Evolutionary conservation across 53 echinoderm and acorn worm genomes (phyloP).

Genomic region (Temnopleurus reevesii): DNA sequence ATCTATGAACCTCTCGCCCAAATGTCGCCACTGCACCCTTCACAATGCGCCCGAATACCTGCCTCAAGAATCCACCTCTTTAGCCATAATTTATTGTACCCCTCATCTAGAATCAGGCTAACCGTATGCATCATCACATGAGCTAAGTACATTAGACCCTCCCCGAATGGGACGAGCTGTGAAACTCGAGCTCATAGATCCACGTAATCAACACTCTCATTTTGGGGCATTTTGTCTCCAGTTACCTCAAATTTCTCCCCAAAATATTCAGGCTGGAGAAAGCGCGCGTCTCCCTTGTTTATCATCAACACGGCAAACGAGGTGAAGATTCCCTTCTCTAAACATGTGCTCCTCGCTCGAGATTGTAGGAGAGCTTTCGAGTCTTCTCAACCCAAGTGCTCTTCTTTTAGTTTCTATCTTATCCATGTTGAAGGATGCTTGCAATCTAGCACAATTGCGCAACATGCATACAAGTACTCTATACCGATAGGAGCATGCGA

Average conservation of each 20-base stretch:
- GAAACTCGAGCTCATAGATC: conserved; percentile 15
- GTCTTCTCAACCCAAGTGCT: no score
- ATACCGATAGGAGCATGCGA: no score
- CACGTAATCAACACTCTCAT: conserved; percentile 19
- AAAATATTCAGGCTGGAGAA: neutral
- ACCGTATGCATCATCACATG: conserved; percentile 30
- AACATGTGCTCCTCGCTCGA: neutral
- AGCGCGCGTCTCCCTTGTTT: conserved; percentile 8
- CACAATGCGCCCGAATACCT: neutral
- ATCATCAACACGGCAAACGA: neutral
- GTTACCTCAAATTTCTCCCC: conserved; percentile 30
- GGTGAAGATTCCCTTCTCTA: neutral
- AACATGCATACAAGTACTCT: neutral
- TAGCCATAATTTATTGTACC: conserved; percentile 5
- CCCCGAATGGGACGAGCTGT: neutral
- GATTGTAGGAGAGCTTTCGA: no score
- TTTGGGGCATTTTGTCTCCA: conserved; percentile 44
- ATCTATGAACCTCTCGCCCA: neutral
- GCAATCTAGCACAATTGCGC: neutral
- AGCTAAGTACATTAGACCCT: conserved; percentile 44
- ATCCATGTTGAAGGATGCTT: neutral
- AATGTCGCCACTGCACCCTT: neutral
- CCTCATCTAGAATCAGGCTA: conserved; percentile 13
- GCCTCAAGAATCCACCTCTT: neutral
- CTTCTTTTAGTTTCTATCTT: neutral